Conservation (phyloP, 92 coral and sea anemone genomes). For the Galaxea fascicularis region DNA sequence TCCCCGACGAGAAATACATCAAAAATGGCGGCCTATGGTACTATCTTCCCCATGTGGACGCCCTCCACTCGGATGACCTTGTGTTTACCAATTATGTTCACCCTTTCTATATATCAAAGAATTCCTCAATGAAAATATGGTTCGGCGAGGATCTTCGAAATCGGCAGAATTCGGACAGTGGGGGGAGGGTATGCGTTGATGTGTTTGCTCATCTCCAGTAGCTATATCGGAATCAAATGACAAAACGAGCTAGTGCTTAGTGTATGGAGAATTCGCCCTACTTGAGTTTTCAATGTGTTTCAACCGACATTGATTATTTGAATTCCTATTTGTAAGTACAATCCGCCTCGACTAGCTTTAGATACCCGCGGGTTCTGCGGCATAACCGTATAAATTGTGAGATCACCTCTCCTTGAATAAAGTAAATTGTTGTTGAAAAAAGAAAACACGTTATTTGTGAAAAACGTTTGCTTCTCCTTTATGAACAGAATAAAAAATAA, state of each 20-base stretch:
- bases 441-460: neutral
- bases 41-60: constrained; percentile 73
- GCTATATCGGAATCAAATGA: neutral
- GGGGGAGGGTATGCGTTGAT: constrained; percentile 78
- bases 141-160: constrained; percentile 74
- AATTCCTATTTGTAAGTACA: too few relatives aligned
- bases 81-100: constrained; percentile 70
- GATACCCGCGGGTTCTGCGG: too few relatives aligned
- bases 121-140: constrained; percentile 60
- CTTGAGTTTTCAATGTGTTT: neutral
- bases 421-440: too few relatives aligned
- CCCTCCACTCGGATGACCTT: constrained; percentile 68
- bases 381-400: too few relatives aligned
- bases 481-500: neutral
- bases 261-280: neutral
- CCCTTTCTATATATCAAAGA: constrained; percentile 68
- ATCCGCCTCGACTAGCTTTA: too few relatives aligned
- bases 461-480: neutral
- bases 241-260: too few relatives aligned
- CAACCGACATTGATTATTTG: too few relatives aligned
- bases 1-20: constrained; percentile 58
- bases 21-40: constrained; percentile 77
- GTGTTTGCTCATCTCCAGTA: constrained; percentile 63
- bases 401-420: too few relatives aligned
- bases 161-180: constrained; percentile 50